phyloP scores from a whole-genome alignment of 1,140 invertebrate species.

The Drosophila neocordata region DNA sequence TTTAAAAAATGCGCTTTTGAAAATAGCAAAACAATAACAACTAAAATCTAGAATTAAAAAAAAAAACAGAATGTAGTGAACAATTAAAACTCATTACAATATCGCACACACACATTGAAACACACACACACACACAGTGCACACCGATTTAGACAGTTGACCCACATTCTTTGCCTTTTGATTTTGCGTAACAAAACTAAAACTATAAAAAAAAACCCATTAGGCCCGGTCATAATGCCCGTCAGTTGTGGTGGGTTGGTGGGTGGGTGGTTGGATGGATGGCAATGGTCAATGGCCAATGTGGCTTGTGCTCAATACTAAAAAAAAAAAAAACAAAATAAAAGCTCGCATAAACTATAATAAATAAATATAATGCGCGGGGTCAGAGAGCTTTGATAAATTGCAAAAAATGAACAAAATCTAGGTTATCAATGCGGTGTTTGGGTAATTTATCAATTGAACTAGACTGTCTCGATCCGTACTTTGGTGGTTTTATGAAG shows the following conservation, averaged over 20 bases:
- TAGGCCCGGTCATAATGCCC: conserved; percentile 64
- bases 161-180: conserved; percentile 69
- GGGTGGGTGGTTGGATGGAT: conserved; percentile 36
- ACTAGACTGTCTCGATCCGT: background rate
- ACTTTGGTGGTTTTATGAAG: background rate
- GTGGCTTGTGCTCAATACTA: conserved; percentile 35
- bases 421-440: conserved; percentile 41
- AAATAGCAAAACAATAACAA: conserved; percentile 33
- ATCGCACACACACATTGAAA: conserved; percentile 16
- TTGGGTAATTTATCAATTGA: conserved; percentile 6
- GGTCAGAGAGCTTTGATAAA: conserved; percentile 47
- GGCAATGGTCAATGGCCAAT: conserved; percentile 24
- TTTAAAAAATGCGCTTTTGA: conserved; percentile 28
- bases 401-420: conserved; percentile 37
- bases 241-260: conserved; percentile 32
- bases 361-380: conserved; percentile 23
- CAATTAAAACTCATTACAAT: conserved; percentile 75
- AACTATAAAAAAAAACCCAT: conserved; percentile 42
- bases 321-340: conserved; percentile 19
- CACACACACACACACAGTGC: conserved; percentile 27
- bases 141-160: conserved; percentile 42
- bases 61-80: conserved; percentile 13
- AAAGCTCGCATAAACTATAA: conserved; percentile 39
- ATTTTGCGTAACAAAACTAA: conserved; percentile 77
- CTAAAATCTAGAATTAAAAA: conserved; percentile 64